phyloP scores from a whole-genome alignment of 2,888 invertebrate genomes.

The Acanthosepion lycidas region DNA sequence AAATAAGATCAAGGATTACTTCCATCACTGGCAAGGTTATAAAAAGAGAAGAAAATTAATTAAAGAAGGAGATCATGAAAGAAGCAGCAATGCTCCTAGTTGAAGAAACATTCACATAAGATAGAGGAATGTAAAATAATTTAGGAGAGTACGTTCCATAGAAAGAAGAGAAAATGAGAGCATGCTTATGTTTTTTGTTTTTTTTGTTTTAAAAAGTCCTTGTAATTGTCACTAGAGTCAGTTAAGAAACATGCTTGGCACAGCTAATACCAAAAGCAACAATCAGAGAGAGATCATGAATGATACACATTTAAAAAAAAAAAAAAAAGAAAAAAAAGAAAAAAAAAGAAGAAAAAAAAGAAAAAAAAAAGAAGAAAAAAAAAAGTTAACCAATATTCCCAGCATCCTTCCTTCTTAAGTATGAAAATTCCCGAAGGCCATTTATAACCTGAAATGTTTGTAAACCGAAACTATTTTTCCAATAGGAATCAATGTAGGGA shows the following conservation, averaged over 20 bases:
- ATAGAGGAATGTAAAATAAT: neutral
- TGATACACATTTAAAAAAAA: neutral
- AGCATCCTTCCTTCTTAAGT: neutral
- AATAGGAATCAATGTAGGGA: no score
- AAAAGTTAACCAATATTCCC: neutral
- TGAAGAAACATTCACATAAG: neutral
- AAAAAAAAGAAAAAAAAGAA: neutral
- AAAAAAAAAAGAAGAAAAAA: neutral
- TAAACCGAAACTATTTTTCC: no score
- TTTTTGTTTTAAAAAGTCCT: neutral
- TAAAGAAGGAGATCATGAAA: neutral
- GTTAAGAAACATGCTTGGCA: conserved; percentile 35
- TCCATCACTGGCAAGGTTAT: neutral
- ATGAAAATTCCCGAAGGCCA: no score
- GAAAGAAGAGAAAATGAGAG: neutral
- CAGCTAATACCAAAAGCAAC: conserved; percentile 41
- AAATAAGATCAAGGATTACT: neutral
- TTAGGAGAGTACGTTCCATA: neutral
- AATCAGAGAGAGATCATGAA: neutral
- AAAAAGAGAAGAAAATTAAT: neutral
- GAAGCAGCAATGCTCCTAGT: neutral
- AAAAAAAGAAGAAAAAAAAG: neutral
- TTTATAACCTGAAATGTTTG: no score
- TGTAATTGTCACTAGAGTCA: neutral
- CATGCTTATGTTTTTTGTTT: neutral